Base-by-base conservation (phyloP, 2,797 vertebrate species). In the Melanotaenia maccullochi region DNA sequence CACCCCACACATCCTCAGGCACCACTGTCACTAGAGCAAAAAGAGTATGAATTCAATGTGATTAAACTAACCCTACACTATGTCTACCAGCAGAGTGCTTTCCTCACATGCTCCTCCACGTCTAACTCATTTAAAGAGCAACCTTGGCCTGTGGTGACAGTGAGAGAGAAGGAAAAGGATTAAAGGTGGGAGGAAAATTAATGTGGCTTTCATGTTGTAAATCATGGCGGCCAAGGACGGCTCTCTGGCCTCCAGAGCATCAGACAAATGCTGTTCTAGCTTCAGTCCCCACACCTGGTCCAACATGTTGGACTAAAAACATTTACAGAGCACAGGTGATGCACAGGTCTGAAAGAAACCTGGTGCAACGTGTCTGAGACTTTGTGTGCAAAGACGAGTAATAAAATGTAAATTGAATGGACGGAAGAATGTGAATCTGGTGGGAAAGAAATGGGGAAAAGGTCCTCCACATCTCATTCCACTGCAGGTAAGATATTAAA, bases 201-300 rank as follows among this genome's bases (percentile, higher is more conserved):
- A 91, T 71, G 78, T 60, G 1, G 60, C 42, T 57, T 73, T 69
- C 13, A 4, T n/a, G 57, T 55, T 65, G 81, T 91, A 90, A 91
- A 94, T 93, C 93, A 90, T 87, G 61, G 81, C 76, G 63, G 84
- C 82, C 91, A 92, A 86, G 92, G 93, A 85, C 87, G 72, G 81
- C 67, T 78, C 44, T 11, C 69, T 47, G 63, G 73, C 68, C 59
- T 82, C 68, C 70, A 79, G 72, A 83, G 76, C 65, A 75, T 81
- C 79, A 79, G 79, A 71, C 60, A 18, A 5, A 47, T 2, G 20
- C 77, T 38, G 52, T 62, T 71, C 78, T 49, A 82, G 71, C 60
- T 22, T 74, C 71, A 11, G 49, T 33, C 42, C 56, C 35, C 4
- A 14, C 55, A 81, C 54, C 65, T 60, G 63, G 74, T 24, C 22